Percentiles rank a stretch among this genome's conserved stretches.
Conservation (phyloP, 2,888 invertebrate genomes). For the Dorcus parallelipipedus region DNA sequence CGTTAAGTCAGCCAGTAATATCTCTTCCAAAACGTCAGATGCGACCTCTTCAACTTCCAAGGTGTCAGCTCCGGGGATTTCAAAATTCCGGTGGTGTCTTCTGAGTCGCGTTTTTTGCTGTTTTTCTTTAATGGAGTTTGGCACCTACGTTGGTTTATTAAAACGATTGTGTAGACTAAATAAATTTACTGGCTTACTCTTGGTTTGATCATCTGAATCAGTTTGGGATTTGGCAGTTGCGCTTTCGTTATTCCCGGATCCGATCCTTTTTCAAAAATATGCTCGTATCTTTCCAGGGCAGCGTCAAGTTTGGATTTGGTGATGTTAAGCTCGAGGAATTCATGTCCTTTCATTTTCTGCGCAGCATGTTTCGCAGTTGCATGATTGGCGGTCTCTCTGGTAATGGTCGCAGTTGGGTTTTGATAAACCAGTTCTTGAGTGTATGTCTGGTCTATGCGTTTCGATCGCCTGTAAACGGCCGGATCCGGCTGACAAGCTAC, state of each 20-base stretch:
- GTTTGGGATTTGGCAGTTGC: conserved; percentile 16
- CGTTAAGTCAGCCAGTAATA: conserved; percentile 29
- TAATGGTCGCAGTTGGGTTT: neutral
- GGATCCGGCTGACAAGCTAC: conserved; percentile 41
- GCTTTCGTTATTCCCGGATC: conserved; percentile 5
- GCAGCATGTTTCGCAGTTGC: neutral
- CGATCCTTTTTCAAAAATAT: conserved; percentile 22
- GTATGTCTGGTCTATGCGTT: conserved; percentile 18
- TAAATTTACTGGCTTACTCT: conserved; percentile 26
- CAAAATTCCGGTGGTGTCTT: conserved; percentile 1
- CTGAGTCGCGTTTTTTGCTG: conserved; percentile 11
- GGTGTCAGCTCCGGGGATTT: conserved; percentile 17
- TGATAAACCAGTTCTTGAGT: conserved; percentile 6
- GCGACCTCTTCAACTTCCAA: conserved; percentile 32
- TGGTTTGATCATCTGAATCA: conserved; percentile 30
- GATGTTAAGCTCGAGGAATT: conserved; percentile 17
- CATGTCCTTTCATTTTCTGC: neutral
- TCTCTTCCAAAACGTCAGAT: conserved; percentile 31
- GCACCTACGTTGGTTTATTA: conserved; percentile 21
- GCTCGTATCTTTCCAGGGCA: conserved; percentile 29
- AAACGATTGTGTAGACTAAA: conserved; percentile 21
- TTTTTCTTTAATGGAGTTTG: conserved; percentile 14
- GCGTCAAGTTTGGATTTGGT: conserved; percentile 27
- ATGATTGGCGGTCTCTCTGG: neutral
- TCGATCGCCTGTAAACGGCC: conserved; percentile 26